These are phyloP conservation scores for Crepidodera aurea DNA, from an alignment of 2,888 invertebrate species.

Conservation along the genomic window DNA sequence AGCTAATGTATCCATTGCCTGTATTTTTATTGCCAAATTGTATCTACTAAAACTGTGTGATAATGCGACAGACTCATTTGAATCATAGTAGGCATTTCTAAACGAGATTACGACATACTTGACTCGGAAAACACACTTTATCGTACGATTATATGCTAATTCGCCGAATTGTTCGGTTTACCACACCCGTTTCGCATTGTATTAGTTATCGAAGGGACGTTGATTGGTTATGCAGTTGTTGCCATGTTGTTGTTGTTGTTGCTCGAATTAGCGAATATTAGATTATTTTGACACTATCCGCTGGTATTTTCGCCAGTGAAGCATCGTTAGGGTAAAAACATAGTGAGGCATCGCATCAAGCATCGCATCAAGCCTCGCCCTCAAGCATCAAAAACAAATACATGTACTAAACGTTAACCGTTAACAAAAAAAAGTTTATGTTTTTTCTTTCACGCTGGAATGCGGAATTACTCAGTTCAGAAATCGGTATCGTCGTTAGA, in stretches of 20 bases:
- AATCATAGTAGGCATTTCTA: constrained; percentile 1
- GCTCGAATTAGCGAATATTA: background rate
- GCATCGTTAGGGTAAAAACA: no score
- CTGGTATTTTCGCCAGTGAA: background rate
- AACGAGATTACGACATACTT: constrained; percentile 23
- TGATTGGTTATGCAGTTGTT: constrained; percentile 19
- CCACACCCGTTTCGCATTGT: constrained; percentile 21
- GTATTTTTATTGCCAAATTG: no score
- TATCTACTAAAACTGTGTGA: no score
- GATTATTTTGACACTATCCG: background rate
- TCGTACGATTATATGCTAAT: constrained; percentile 32
- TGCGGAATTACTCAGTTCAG: no score
- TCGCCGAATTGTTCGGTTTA: constrained; percentile 27
- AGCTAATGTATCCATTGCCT: no score
- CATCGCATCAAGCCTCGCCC: no score
- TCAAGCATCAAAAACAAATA: no score
- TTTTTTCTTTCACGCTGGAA: no score
- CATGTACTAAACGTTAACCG: no score
- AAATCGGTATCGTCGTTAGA: no score
- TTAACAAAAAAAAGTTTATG: no score
- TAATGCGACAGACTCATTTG: background rate
- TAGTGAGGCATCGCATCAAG: no score
- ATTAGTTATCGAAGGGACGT: constrained; percentile 22
- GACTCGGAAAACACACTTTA: constrained; percentile 24
- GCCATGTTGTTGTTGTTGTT: constrained; percentile 3